Percentiles rank a stretch among this genome's conserved stretches.
These are phyloP conservation scores for Megaustenia siamemsis DNA, from an alignment of 2,888 invertebrate genomes.

Conservation along the genomic window DNA sequence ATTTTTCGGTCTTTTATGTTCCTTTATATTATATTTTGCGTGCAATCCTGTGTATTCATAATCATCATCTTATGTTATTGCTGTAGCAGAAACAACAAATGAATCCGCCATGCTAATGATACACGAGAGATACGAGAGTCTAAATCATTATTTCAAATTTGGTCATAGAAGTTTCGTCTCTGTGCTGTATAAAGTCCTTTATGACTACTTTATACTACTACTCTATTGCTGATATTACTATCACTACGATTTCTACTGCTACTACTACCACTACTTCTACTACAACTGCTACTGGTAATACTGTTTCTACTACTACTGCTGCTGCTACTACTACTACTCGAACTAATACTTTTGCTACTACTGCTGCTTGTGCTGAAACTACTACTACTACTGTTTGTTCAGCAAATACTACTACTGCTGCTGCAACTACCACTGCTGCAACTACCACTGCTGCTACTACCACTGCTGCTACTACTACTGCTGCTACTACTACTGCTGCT, in stretches of 20 bases:
- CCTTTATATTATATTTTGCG: too few species aligned
- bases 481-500: conserved; percentile 8
- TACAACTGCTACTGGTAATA: too few species aligned
- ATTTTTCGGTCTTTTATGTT: too few species aligned
- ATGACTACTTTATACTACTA: neutral
- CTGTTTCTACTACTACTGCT: conserved; percentile 1
- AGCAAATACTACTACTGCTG: neutral
- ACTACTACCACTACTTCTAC: too few species aligned
- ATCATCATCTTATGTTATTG: too few species aligned
- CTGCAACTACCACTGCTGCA: neutral
- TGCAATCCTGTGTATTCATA: too few species aligned
- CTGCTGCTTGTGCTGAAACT: neutral
- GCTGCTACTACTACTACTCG: conserved; percentile 13
- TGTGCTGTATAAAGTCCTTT: neutral
- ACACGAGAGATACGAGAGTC: too few species aligned
- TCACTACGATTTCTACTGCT: neutral
- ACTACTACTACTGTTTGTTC: neutral
- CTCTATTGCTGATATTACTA: neutral
- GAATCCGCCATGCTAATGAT: too few species aligned
- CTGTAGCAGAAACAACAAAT: too few species aligned
- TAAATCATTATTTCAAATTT: too few species aligned
- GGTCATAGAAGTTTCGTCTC: too few species aligned
- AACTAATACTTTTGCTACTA: too few species aligned
- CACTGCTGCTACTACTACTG: conserved; percentile 15
- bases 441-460: neutral